phyloP scores from a whole-genome alignment of 2,113 vertebrate genomes.

The Myrmecobius fasciatus region DNA sequence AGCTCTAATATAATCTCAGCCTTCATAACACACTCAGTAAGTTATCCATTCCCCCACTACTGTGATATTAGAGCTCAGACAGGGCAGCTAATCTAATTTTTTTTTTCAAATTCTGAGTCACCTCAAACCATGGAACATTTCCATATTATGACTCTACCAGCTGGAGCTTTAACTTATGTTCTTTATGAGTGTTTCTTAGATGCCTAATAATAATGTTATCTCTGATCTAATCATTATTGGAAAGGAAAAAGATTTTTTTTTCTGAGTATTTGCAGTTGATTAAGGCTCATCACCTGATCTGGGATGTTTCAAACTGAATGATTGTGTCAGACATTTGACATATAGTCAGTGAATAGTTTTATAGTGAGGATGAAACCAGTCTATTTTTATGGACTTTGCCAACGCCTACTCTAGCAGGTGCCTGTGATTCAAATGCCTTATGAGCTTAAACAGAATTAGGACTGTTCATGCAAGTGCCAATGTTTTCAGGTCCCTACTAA shows the following conservation, averaged over 20 bases:
- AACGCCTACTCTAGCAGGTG: neutral
- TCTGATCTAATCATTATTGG: neutral
- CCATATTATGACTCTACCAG: neutral
- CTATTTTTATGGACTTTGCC: neutral
- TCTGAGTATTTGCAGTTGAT: neutral
- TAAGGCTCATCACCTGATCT: neutral
- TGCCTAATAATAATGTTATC: neutral
- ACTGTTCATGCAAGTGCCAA: neutral
- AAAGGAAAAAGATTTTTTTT: neutral
- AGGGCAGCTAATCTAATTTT: neutral
- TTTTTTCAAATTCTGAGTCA: neutral
- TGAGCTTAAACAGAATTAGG: neutral
- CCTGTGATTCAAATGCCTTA: neutral
- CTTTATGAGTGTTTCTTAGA: neutral
- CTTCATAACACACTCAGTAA: neutral
- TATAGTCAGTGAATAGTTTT: neutral
- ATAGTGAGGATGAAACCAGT: neutral
- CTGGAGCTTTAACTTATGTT: neutral
- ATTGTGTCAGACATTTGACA: neutral
- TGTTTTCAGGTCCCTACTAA: neutral
- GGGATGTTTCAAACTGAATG: neutral
- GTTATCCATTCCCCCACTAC: neutral
- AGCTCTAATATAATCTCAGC: neutral
- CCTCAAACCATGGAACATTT: neutral
- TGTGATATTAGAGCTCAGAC: neutral